Percentiles rank a stretch among this genome's conserved stretches.
Evolutionary conservation across 2,888 invertebrate species (phyloP).

Genomic region (Cryptocheilus praepositus): DNA sequence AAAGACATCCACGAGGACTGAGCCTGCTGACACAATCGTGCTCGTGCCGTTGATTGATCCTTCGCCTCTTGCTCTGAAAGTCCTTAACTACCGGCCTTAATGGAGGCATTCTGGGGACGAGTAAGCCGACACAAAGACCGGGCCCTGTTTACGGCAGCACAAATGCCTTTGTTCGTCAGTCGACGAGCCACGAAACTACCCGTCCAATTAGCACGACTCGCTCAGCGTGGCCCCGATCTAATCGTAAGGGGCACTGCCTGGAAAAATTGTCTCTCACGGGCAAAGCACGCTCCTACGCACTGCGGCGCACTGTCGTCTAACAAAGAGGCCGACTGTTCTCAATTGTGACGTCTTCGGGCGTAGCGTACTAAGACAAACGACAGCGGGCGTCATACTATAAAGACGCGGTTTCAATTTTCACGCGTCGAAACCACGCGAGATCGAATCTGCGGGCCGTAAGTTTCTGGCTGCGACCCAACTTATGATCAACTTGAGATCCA

Average conservation of each 20-base stretch:
- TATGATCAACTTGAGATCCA: too few relatives aligned
- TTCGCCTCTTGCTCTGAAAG: conserved; percentile 24
- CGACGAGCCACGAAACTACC: conserved; percentile 26
- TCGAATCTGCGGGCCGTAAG: too few relatives aligned
- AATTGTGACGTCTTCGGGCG: too few relatives aligned
- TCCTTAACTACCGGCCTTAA: conserved; percentile 27
- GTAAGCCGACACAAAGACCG: conserved; percentile 21
- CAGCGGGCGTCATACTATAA: too few relatives aligned
- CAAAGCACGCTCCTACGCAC: too few relatives aligned
- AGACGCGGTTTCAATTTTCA: too few relatives aligned
- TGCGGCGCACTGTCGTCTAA: too few relatives aligned
- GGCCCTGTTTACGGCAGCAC: conserved; percentile 12
- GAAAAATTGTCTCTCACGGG: conserved; percentile 15
- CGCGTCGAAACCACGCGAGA: too few relatives aligned
- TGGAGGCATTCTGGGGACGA: conserved; percentile 23
- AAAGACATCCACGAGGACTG: too few relatives aligned
- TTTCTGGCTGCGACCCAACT: too few relatives aligned
- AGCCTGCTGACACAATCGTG: background rate
- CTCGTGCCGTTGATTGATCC: conserved; percentile 20
- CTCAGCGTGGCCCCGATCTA: conserved; percentile 6
- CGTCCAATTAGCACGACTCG: conserved; percentile 22
- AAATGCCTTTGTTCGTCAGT: conserved; percentile 20
- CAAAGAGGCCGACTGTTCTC: too few relatives aligned
- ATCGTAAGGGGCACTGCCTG: conserved; percentile 10
- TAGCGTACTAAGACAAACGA: too few relatives aligned